Percentiles rank a stretch among this genome's conserved stretches.
Evolutionary conservation across 92 coral and sea anemone genomes (phyloP).

Genomic region (Scolanthus callimorphus): DNA sequence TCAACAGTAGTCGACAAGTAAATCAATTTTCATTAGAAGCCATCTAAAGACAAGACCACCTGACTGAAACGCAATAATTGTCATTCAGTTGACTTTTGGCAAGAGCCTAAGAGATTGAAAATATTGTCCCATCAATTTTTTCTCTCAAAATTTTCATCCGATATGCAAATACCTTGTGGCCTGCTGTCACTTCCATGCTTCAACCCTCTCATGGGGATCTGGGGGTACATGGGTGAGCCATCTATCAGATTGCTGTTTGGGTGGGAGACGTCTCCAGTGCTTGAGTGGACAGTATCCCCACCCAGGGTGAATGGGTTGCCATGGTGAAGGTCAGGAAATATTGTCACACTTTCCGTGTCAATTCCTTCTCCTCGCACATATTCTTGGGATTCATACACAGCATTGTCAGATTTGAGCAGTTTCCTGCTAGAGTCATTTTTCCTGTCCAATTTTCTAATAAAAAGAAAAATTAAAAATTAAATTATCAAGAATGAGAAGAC

Average conservation of each 20-base stretch:
- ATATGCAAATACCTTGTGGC: not conserved
- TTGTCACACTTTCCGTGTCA: constrained; percentile 15
- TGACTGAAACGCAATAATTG: too few species aligned
- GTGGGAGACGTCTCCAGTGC: not conserved
- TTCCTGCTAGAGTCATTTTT: constrained; percentile 50
- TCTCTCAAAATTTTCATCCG: too few species aligned
- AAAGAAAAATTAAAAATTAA: too few species aligned
- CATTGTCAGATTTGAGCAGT: constrained; percentile 28
- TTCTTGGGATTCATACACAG: constrained; percentile 5
- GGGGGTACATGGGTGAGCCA: constrained; percentile 3
- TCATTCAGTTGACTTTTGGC: too few species aligned
- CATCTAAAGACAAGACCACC: too few species aligned
- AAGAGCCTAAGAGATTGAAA: too few species aligned
- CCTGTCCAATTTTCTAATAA: constrained; percentile 52
- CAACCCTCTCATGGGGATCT: not conserved
- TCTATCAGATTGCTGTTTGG: not conserved
- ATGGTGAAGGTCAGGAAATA: constrained; percentile 12
- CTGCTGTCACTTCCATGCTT: not conserved
- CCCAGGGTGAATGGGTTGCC: not conserved
- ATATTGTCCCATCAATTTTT: too few species aligned
- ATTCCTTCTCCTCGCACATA: constrained; percentile 11
- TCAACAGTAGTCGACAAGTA: too few species aligned
- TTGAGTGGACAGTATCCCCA: not conserved
- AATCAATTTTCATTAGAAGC: too few species aligned
- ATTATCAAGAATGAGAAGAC: too few species aligned